These are phyloP conservation scores for Ormyrus labotus DNA, from an alignment of 2,888 invertebrate genomes.

Conservation along the genomic window DNA sequence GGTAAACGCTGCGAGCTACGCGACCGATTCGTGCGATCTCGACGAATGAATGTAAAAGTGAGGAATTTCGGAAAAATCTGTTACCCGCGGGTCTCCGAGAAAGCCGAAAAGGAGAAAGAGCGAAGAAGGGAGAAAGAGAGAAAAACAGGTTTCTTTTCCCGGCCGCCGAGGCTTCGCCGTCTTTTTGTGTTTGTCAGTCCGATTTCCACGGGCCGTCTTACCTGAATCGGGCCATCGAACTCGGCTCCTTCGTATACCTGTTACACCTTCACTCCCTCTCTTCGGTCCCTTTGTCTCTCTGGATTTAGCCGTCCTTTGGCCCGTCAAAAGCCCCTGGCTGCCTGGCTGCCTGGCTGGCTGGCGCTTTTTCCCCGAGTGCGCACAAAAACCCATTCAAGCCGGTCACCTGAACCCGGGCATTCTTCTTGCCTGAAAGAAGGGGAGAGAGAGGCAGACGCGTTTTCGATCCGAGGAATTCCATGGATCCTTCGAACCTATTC, in stretches of 20 bases:
- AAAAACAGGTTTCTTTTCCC: slow-evolving; percentile 50
- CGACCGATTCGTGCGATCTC: no score
- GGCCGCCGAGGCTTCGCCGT: background rate
- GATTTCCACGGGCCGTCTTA: slow-evolving; percentile 53
- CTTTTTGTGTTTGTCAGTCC: slow-evolving; percentile 47
- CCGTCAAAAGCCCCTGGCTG: slow-evolving; percentile 39
- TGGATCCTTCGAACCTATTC: slow-evolving; percentile 52
- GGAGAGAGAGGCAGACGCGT: slow-evolving; percentile 14
- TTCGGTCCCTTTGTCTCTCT: slow-evolving; percentile 29
- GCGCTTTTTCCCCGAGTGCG: slow-evolving; percentile 52
- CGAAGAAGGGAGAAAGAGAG: background rate
- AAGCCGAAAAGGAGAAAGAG: no score
- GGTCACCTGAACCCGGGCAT: slow-evolving; percentile 55
- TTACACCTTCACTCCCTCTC: slow-evolving; percentile 35
- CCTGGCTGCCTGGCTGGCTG: slow-evolving; percentile 33
- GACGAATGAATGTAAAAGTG: no score
- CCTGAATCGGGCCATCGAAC: slow-evolving; percentile 57
- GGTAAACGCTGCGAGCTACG: no score
- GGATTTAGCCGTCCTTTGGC: slow-evolving; percentile 48
- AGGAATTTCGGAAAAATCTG: no score
- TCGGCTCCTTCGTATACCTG: slow-evolving; percentile 34
- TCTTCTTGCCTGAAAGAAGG: slow-evolving; percentile 37
- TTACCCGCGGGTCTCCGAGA: no score
- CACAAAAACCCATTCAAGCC: slow-evolving; percentile 58
- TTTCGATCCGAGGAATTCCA: slow-evolving; percentile 45